Evolutionary conservation across 1,140 invertebrate genomes (phyloP).

Genomic region (Glossosoma conforme): DNA sequence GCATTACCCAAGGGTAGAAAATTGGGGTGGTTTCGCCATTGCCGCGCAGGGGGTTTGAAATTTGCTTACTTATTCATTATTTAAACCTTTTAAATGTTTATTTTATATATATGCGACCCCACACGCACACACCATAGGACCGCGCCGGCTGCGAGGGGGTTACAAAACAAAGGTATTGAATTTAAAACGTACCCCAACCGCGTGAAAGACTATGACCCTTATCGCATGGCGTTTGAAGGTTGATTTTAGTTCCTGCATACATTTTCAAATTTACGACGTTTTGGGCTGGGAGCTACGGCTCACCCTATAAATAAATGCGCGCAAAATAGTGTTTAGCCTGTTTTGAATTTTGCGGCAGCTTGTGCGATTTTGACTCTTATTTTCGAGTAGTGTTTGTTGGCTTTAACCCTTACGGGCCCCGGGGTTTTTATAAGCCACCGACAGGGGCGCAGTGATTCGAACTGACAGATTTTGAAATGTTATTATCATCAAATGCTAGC

Average conservation of each 20-base stretch:
- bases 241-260: too few relatives aligned
- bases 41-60: slow-evolving; percentile 26
- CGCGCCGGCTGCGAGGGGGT: slow-evolving; percentile 8
- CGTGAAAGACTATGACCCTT: too few relatives aligned
- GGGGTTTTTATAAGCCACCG: too few relatives aligned
- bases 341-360: slow-evolving; percentile 28
- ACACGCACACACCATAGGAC: slow-evolving; percentile 19
- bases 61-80: slow-evolving; percentile 34
- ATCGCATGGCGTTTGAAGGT: too few relatives aligned
- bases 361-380: slow-evolving; percentile 26
- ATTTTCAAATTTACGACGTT: too few relatives aligned
- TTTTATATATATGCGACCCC: slow-evolving; percentile 23
- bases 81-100: slow-evolving; percentile 34
- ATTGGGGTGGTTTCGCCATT: slow-evolving; percentile 24
- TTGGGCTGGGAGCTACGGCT: background rate
- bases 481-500: slow-evolving; percentile 11
- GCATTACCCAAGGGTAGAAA: slow-evolving; percentile 12
- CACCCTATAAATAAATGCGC: slow-evolving; percentile 19
- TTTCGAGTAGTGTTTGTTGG: slow-evolving; percentile 16
- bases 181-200: too few relatives aligned
- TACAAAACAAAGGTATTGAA: too few relatives aligned
- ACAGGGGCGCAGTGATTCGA: slow-evolving; percentile 5
- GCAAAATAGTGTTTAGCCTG: slow-evolving; percentile 21
- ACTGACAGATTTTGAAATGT: slow-evolving; percentile 12
- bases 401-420: slow-evolving; percentile 18